Conservation (phyloP, 53 echinoderm and acorn worm genomes). For the Holothuria leucospilota region DNA sequence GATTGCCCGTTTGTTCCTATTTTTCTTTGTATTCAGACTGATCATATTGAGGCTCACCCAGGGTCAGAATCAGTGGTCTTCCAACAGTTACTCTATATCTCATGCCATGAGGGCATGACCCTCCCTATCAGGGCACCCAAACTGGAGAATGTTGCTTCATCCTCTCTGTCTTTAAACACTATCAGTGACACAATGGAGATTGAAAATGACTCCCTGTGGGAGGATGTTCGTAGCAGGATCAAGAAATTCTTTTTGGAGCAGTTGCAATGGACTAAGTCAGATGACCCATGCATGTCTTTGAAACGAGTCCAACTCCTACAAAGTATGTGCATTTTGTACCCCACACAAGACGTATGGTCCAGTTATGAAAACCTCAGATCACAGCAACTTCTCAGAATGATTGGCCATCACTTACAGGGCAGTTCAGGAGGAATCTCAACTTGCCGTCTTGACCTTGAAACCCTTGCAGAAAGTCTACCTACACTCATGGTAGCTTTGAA, state of each 20-base stretch:
- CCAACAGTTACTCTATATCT: conserved; percentile 79
- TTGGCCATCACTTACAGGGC: background rate
- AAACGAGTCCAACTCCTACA: conserved; percentile 80
- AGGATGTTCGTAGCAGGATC: conserved; percentile 84
- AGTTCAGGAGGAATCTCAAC: background rate
- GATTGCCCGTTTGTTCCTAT: too few species aligned
- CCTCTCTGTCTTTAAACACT: conserved; percentile 83
- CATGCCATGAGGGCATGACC: conserved; percentile 89
- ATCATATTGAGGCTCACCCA: conserved; percentile 75
- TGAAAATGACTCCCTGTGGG: conserved; percentile 91
- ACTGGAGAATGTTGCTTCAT: conserved; percentile 68
- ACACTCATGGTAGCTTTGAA: background rate
- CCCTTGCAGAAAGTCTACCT: background rate
- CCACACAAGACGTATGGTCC: conserved; percentile 79
- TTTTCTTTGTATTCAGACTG: conserved; percentile 51
- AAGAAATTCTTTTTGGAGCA: conserved; percentile 74
- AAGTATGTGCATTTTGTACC: conserved; percentile 89
- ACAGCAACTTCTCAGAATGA: background rate
- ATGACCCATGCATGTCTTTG: background rate
- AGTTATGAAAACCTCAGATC: conserved; percentile 40
- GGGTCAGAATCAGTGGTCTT: conserved; percentile 78
- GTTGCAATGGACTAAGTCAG: conserved; percentile 51
- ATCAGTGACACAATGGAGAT: conserved; percentile 77
- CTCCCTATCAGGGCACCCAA: conserved; percentile 85
- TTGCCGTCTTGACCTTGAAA: background rate